Percentiles rank a stretch among this genome's conserved stretches.
These are phyloP conservation scores for Prinia subflava DNA, from an alignment of 2,113 vertebrate genomes.

Conservation along the genomic window DNA sequence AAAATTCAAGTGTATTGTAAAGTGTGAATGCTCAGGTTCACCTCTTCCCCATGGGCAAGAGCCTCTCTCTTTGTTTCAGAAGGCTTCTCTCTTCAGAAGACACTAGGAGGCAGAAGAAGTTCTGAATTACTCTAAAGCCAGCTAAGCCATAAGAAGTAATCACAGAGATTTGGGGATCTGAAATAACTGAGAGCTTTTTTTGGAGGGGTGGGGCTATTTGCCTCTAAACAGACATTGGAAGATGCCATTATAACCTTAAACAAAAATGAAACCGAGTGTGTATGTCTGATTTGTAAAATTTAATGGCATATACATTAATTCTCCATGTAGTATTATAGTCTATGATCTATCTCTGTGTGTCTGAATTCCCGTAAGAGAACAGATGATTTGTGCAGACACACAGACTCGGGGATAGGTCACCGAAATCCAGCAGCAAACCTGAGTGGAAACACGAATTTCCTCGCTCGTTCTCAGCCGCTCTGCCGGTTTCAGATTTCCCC, in stretches of 20 bases:
- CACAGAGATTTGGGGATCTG: neutral
- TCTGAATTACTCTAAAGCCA: neutral
- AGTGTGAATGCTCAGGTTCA: slow-evolving; percentile 13
- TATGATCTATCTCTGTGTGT: neutral
- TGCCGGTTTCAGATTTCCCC: neutral
- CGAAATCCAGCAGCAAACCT: neutral
- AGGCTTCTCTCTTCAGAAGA: slow-evolving; percentile 45
- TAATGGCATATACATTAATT: neutral
- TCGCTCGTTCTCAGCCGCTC: neutral
- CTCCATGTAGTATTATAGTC: neutral
- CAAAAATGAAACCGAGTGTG: neutral
- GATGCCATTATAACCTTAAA: neutral
- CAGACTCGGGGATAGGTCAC: neutral
- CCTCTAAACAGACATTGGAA: neutral
- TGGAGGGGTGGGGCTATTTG: neutral
- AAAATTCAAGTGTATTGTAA: neutral
- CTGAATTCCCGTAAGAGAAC: neutral
- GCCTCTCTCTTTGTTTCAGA: neutral
- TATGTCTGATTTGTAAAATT: neutral
- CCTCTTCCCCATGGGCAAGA: slow-evolving; percentile 16
- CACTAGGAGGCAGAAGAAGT: slow-evolving; percentile 12
- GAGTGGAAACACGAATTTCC: neutral
- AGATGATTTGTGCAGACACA: neutral
- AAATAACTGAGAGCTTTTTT: neutral
- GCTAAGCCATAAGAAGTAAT: neutral